A percentile compares a stretch with the other conserved stretches of the same genome.
Evolutionary conservation across 2,113 vertebrate species (phyloP).

Genomic region (Phaetusa simplex): DNA sequence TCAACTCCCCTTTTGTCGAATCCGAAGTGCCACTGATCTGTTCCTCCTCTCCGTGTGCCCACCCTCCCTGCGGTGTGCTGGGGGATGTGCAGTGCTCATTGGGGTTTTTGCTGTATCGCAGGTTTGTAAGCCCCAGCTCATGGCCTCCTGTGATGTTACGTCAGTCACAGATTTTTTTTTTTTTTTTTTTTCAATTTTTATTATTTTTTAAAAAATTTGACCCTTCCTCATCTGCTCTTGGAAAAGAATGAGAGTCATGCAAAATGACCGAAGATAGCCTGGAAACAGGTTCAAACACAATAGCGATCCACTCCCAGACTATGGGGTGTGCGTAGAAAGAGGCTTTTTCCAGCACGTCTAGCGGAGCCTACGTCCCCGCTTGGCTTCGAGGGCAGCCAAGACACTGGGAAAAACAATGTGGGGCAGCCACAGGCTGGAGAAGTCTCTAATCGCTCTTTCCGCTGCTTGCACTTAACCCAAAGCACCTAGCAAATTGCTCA

Average conservation of each 20-base stretch:
- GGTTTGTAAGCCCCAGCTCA: neutral
- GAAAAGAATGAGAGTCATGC: neutral
- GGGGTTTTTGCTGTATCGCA: neutral
- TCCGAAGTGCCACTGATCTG: neutral
- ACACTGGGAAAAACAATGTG: neutral
- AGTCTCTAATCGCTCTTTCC: neutral
- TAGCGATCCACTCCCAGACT: neutral
- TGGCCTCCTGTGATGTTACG: neutral
- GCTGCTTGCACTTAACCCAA: neutral
- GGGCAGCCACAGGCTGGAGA: neutral
- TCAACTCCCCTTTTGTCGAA: neutral
- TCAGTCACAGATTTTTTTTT: neutral
- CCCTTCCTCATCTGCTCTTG: neutral
- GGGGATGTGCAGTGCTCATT: neutral
- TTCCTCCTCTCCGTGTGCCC: neutral
- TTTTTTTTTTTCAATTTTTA: neutral
- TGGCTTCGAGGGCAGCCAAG: neutral
- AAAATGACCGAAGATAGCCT: neutral
- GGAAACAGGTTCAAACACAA: neutral
- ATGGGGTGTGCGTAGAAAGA: neutral
- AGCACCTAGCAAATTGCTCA: neutral
- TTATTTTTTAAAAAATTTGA: neutral
- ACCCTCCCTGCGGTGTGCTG: neutral
- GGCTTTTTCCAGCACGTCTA: neutral
- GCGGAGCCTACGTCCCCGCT: neutral